phyloP scores from a whole-genome alignment of 2,113 vertebrate species.

The Collichthys lucidus region DNA sequence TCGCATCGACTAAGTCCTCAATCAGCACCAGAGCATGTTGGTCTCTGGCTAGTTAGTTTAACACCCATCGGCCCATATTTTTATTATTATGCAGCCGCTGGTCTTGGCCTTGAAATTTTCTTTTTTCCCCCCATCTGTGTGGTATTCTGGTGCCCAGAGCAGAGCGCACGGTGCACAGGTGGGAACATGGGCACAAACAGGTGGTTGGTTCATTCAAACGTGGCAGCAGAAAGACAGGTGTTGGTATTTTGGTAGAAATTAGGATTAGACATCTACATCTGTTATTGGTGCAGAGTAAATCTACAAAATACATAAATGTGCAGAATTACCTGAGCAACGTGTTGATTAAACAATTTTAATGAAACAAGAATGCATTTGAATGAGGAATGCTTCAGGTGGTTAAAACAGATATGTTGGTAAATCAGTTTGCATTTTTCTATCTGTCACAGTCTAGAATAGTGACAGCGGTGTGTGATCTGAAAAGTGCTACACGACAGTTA shows the following conservation, averaged over 20 bases:
- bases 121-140: not conserved
- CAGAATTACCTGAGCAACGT: not conserved
- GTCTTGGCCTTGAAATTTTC: not conserved
- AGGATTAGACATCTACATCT: not conserved
- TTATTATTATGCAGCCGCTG: not conserved
- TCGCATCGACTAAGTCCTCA: not conserved
- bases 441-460: not conserved
- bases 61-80: not conserved
- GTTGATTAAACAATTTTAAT: not conserved
- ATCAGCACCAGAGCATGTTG: not conserved
- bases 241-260: not conserved
- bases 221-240: not conserved
- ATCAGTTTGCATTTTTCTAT: not conserved
- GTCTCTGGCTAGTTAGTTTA: not conserved
- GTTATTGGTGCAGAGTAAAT: not conserved
- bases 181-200: not conserved
- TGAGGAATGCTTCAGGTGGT: not conserved
- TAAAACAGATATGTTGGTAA: not conserved
- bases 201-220: not conserved
- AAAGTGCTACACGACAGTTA: slow-evolving; percentile 2
- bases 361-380: not conserved
- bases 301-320: not conserved
- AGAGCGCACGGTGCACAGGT: not conserved
- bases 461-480: slow-evolving; percentile 8
- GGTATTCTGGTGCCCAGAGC: not conserved